Evolutionary conservation across 2,888 invertebrate genomes (phyloP).

Genomic region (Petrolisthes manimaculis): DNA sequence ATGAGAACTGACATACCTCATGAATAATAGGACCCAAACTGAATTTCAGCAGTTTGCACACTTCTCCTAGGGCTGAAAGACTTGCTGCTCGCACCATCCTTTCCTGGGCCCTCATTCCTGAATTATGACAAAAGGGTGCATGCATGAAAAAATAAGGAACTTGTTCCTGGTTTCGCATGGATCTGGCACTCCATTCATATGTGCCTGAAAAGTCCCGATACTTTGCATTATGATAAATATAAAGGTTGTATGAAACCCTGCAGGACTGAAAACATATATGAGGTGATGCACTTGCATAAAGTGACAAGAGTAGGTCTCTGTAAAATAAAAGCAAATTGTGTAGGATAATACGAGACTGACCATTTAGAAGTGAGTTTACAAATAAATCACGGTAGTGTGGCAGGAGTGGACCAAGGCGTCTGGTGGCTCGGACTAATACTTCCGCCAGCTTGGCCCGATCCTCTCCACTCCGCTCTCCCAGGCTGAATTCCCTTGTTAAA

Average conservation of each 20-base stretch:
- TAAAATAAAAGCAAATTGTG: no score
- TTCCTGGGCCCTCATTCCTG: constrained; percentile 79
- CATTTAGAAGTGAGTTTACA: constrained; percentile 49
- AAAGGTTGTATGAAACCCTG: no score
- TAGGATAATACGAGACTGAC: constrained; percentile 2
- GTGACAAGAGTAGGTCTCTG: no score
- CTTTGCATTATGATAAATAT: no score
- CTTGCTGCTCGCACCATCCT: constrained; percentile 83
- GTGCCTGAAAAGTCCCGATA: no score
- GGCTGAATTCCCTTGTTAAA: constrained; percentile 45
- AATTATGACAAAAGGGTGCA: neutral
- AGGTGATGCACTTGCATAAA: no score
- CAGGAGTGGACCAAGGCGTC: constrained; percentile 52
- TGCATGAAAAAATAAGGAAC: no score
- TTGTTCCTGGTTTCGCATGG: no score
- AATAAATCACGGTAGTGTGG: constrained; percentile 51
- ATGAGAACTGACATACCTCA: constrained; percentile 75
- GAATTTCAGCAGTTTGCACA: constrained; percentile 81
- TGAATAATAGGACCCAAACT: constrained; percentile 80
- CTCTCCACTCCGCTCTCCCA: constrained; percentile 39
- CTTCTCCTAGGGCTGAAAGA: constrained; percentile 85
- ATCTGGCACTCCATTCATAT: no score
- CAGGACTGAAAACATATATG: no score
- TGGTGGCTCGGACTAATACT: constrained; percentile 43
- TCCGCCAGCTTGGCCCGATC: constrained; percentile 62